These are phyloP conservation scores for Anguilla pacifica DNA, from an alignment of 2,797 vertebrate species.

Conservation along the genomic window DNA sequence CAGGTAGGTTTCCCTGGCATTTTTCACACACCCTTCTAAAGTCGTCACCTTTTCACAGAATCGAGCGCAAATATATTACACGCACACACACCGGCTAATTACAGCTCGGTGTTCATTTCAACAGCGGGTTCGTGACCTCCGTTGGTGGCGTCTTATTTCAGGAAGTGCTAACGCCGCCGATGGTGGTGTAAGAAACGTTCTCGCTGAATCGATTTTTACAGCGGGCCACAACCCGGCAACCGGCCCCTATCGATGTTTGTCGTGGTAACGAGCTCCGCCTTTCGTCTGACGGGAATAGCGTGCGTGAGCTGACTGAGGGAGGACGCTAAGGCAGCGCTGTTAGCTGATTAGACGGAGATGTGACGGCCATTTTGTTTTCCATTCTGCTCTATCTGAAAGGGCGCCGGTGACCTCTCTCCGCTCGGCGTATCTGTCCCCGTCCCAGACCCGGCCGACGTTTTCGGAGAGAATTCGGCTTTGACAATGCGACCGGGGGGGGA, in stretches of 20 bases:
- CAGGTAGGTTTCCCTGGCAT: not conserved
- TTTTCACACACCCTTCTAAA: not conserved
- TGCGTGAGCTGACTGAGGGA: not conserved
- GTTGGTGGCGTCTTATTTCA: constrained; percentile 5
- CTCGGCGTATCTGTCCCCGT: not conserved
- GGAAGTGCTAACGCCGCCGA: not conserved
- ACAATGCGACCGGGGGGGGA: not conserved
- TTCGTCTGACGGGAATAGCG: constrained; percentile 38
- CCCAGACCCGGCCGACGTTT: not conserved
- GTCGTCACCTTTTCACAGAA: not conserved
- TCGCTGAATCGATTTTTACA: not conserved
- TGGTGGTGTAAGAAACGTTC: not conserved
- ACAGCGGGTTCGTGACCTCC: not conserved
- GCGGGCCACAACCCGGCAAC: constrained; percentile 19
- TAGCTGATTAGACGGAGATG: constrained; percentile 15
- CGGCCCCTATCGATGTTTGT: constrained; percentile 37
- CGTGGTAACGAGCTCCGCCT: constrained; percentile 46
- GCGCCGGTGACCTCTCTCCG: not conserved
- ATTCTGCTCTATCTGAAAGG: constrained; percentile 23
- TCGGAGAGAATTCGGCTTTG: constrained; percentile 8
- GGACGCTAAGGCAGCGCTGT: not conserved
- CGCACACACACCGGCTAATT: not conserved
- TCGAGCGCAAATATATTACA: not conserved
- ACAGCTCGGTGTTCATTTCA: constrained; percentile 3
- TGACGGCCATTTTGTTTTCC: constrained; percentile 11